Percentiles rank a stretch among this genome's conserved stretches.
phyloP scores from a whole-genome alignment of 2,113 vertebrate genomes.

The Speoplatyrhinus poulsoni region DNA sequence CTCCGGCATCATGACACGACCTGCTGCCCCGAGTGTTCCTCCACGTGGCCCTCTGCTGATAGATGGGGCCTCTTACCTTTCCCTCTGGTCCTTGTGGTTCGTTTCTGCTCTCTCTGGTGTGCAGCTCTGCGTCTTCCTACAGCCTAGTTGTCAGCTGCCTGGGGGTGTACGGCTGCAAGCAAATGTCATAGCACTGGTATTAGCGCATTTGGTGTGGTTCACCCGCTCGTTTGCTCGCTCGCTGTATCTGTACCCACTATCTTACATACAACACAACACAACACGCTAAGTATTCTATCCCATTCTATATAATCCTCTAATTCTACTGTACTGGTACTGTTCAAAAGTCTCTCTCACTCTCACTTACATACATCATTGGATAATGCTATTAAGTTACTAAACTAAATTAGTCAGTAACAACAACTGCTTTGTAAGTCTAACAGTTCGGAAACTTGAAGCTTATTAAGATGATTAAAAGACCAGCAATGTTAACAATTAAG shows the following conservation, averaged over 20 bases:
- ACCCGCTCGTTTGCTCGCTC: too few species aligned
- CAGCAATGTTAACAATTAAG: not conserved
- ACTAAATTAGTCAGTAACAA: not conserved
- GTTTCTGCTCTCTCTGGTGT: conserved; percentile 14
- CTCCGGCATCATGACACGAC: conserved; percentile 55
- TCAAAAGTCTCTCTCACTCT: too few species aligned
- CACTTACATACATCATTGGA: not conserved
- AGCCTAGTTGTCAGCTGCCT: conserved; percentile 26
- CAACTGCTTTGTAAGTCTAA: not conserved
- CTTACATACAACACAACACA: too few species aligned
- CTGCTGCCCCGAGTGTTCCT: not conserved
- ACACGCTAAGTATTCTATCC: too few species aligned
- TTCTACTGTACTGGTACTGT: too few species aligned
- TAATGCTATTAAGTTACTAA: not conserved
- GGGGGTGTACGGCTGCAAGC: conserved; percentile 26
- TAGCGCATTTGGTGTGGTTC: not conserved
- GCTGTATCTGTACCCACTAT: not conserved
- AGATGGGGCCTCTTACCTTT: conserved; percentile 21
- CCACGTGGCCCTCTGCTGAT: not conserved
- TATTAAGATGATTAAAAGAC: not conserved
- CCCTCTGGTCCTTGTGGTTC: not conserved
- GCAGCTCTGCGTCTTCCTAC: conserved; percentile 29
- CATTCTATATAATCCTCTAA: too few species aligned
- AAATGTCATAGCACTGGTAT: conserved; percentile 6
- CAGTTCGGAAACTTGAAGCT: not conserved